phyloP scores from a whole-genome alignment of 1,140 invertebrate species.

The Leptopilina boulardi region DNA sequence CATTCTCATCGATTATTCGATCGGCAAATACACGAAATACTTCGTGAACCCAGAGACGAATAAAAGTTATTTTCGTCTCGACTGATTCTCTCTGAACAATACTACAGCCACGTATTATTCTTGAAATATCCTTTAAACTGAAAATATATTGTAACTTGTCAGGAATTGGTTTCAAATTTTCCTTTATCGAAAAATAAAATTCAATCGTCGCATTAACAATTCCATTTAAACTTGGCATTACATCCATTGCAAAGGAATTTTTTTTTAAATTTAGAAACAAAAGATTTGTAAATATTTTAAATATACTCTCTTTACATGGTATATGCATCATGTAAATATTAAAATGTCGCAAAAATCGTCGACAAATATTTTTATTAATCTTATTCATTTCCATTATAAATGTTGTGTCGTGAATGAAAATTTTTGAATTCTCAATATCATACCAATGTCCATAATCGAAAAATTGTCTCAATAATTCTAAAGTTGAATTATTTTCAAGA shows the following conservation, averaged over 20 bases:
- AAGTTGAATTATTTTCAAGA: constrained; percentile 75
- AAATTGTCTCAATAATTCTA: constrained; percentile 83
- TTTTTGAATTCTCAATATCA: constrained; percentile 77
- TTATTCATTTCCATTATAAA: constrained; percentile 78
- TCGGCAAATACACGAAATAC: constrained; percentile 83
- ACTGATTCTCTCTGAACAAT: constrained; percentile 82
- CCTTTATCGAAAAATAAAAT: constrained; percentile 78
- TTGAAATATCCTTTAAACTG: constrained; percentile 80
- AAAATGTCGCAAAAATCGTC: constrained; percentile 82
- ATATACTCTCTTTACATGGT: constrained; percentile 79
- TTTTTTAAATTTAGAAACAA: constrained; percentile 78
- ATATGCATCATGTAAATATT: constrained; percentile 79
- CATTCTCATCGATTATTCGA: constrained; percentile 78
- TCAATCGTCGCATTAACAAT: constrained; percentile 81
- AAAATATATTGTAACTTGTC: constrained; percentile 83
- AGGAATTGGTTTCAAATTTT: constrained; percentile 78
- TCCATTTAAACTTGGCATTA: constrained; percentile 75
- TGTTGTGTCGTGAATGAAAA: constrained; percentile 79
- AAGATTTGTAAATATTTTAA: constrained; percentile 80
- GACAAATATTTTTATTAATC: constrained; percentile 68
- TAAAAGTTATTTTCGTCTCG: constrained; percentile 73
- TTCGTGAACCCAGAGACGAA: constrained; percentile 84
- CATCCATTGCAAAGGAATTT: constrained; percentile 79
- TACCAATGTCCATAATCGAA: constrained; percentile 81
- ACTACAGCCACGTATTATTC: constrained; percentile 80